Evolutionary conservation across 2,888 invertebrate species (phyloP).

Genomic region (Tinea trinotella): DNA sequence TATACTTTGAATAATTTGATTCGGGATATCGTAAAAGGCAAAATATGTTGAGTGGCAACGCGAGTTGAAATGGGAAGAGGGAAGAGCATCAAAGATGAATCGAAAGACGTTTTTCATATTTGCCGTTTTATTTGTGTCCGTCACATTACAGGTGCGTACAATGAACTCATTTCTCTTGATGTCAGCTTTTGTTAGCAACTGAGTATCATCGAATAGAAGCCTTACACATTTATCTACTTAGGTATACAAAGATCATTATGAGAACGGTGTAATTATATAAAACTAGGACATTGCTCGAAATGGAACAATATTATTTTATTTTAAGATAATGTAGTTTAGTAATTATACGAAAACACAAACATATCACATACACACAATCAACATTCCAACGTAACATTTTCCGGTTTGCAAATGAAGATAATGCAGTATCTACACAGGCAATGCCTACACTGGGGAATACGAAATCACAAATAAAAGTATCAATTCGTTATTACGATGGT

Average conservation of each 20-base stretch:
- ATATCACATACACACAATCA: too few species aligned
- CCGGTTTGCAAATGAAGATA: too few species aligned
- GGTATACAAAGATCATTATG: neutral
- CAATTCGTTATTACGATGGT: too few species aligned
- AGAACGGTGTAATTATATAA: too few species aligned
- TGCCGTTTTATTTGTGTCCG: conserved; percentile 37
- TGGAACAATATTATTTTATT: too few species aligned
- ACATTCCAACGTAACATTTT: too few species aligned
- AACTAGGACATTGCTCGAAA: neutral
- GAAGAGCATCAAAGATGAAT: conserved; percentile 45
- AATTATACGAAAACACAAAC: too few species aligned
- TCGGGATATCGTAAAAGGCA: neutral
- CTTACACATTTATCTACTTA: neutral
- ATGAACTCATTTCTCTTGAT: conserved; percentile 16
- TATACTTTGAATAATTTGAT: neutral
- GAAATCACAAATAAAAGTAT: too few species aligned
- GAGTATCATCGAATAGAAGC: conserved; percentile 3
- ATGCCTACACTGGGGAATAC: too few species aligned
- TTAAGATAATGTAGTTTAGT: too few species aligned
- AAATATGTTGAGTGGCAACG: conserved; percentile 30
- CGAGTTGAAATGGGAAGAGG: conserved; percentile 44
- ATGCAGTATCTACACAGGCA: too few species aligned
- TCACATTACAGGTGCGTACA: conserved; percentile 48
- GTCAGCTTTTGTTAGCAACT: conserved; percentile 6
- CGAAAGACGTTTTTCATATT: conserved; percentile 41